phyloP scores from a whole-genome alignment of 2,888 invertebrate genomes.

The Sarcophaga rosellei region DNA sequence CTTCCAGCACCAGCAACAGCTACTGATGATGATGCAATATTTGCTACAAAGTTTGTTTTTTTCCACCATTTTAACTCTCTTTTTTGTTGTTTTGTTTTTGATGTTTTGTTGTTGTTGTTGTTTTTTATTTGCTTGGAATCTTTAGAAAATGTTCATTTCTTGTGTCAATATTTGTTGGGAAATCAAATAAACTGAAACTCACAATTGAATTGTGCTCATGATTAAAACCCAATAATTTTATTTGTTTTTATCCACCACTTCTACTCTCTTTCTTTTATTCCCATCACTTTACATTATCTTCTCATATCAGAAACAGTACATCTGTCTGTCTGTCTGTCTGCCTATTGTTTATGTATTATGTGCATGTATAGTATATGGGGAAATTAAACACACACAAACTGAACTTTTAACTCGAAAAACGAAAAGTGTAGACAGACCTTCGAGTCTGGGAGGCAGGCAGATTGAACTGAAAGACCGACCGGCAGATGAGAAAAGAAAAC shows the following conservation, averaged over 20 bases:
- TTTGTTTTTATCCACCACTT: constrained; percentile 72
- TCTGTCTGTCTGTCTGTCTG: neutral
- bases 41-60: constrained; percentile 20
- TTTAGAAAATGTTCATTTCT: constrained; percentile 64
- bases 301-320: constrained; percentile 36
- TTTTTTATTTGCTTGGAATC: too few relatives aligned
- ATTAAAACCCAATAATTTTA: constrained; percentile 81
- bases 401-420: constrained; percentile 40
- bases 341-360: constrained; percentile 13
- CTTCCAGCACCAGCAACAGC: constrained; percentile 1
- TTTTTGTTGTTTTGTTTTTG: constrained; percentile 18
- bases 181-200: constrained; percentile 63
- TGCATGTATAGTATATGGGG: neutral
- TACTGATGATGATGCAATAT: neutral
- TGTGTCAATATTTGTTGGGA: constrained; percentile 64
- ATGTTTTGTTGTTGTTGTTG: constrained; percentile 38
- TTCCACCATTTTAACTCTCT: neutral
- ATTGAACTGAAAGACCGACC: neutral
- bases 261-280: neutral
- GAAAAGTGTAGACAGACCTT: neutral
- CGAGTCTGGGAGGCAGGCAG: too few relatives aligned
- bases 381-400: constrained; percentile 42
- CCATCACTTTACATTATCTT: neutral
- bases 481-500: neutral
- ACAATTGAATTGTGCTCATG: constrained; percentile 73